These are phyloP conservation scores for Pipra filicauda DNA, from an alignment of 2,113 vertebrate genomes.

Conservation along the genomic window DNA sequence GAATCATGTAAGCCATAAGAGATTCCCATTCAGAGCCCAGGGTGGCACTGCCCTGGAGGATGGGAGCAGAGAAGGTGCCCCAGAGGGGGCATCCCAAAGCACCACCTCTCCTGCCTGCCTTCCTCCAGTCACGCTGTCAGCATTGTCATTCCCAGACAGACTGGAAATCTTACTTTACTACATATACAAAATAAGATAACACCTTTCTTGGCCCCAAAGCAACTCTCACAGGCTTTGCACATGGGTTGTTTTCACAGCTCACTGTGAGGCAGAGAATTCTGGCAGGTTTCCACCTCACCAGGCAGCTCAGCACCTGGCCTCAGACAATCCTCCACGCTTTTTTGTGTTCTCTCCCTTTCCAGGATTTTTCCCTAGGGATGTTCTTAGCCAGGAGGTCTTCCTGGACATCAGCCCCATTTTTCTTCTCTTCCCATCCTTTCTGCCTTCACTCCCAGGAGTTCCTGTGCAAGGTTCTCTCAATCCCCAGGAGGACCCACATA, in stretches of 20 bases:
- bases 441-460: neutral
- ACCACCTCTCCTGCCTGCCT: neutral
- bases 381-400: neutral
- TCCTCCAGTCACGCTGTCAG: neutral
- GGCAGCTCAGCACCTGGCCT: slow-evolving; percentile 27
- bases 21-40: neutral
- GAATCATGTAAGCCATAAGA: neutral
- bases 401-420: neutral
- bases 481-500: neutral
- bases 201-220: neutral
- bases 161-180: slow-evolving; percentile 2
- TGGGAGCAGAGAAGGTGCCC: neutral
- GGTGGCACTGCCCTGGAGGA: neutral
- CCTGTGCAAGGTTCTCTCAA: neutral
- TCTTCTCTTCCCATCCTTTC: neutral
- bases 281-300: slow-evolving; percentile 18
- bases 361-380: neutral
- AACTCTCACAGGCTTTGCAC: neutral
- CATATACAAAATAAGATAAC: neutral
- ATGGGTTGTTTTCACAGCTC: slow-evolving; percentile 8
- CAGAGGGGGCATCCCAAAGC: neutral
- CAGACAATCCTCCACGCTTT: neutral
- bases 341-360: neutral
- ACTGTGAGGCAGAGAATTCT: neutral
- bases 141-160: neutral